Conservation (phyloP, 1,140 invertebrate genomes). For the Tetranychus cinnabarinus region DNA sequence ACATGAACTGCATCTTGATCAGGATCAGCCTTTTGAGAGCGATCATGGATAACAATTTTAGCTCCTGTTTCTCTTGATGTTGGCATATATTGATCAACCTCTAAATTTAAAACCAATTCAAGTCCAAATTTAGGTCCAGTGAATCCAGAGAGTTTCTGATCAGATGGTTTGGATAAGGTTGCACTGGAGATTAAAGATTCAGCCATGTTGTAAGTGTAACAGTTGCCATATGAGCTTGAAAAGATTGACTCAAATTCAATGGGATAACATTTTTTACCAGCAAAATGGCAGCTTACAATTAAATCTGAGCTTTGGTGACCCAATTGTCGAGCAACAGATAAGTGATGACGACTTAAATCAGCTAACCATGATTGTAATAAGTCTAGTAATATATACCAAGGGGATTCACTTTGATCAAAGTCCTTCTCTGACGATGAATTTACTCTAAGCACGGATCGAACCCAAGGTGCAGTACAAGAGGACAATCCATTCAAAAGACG, state of each 20-base stretch:
- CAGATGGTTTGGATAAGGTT: background rate
- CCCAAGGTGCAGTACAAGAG: slow-evolving; percentile 7
- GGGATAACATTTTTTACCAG: slow-evolving; percentile 2
- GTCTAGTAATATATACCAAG: slow-evolving; percentile 8
- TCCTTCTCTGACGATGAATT: background rate
- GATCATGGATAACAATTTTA: slow-evolving; percentile 11
- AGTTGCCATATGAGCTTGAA: slow-evolving; percentile 10
- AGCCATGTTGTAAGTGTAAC: slow-evolving; percentile 9
- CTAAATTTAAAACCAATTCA: slow-evolving; percentile 18
- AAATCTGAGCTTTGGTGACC: slow-evolving; percentile 4
- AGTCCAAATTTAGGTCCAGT: slow-evolving; percentile 17
- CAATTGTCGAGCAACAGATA: background rate
- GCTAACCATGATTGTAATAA: slow-evolving; percentile 7
- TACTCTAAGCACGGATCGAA: background rate
- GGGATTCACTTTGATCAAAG: slow-evolving; percentile 3
- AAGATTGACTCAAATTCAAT: slow-evolving; percentile 3
- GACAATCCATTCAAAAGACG: slow-evolving; percentile 1
- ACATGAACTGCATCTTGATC: slow-evolving; percentile 11
- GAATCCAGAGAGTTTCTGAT: slow-evolving; percentile 2
- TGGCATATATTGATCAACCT: slow-evolving; percentile 20
- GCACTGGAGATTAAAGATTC: background rate
- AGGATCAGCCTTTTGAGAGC: slow-evolving; percentile 4
- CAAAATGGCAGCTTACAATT: slow-evolving; percentile 7
- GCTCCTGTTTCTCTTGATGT: slow-evolving; percentile 17
- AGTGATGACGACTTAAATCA: slow-evolving; percentile 5